Conservation (phyloP, 2,113 vertebrate species). For the Alectura lathami region DNA sequence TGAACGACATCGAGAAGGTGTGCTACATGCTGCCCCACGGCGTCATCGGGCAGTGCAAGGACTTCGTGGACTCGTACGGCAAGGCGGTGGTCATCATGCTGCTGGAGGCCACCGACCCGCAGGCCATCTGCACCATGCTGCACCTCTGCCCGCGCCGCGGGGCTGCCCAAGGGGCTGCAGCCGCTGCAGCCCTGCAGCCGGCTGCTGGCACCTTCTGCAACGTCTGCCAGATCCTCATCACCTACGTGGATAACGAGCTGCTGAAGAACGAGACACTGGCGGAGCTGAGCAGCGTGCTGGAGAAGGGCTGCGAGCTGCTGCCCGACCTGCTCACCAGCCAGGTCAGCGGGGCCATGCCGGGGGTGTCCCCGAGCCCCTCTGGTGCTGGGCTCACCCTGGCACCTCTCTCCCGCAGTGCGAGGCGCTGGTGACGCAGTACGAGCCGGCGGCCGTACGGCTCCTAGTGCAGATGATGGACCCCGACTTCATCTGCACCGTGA, state of each 20-base stretch:
- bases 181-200: neutral
- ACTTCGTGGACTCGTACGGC: slow-evolving; percentile 86
- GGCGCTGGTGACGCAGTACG: slow-evolving; percentile 81
- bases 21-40: slow-evolving; percentile 82
- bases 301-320: slow-evolving; percentile 87
- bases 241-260: slow-evolving; percentile 83
- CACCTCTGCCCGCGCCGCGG: slow-evolving; percentile 73
- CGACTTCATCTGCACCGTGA: slow-evolving; percentile 85
- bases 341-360: neutral
- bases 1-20: slow-evolving; percentile 80
- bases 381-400: fast-evolving
- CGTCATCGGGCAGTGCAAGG: slow-evolving; percentile 79
- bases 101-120: slow-evolving; percentile 81
- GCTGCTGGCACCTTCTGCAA: slow-evolving; percentile 80
- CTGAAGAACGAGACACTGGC: slow-evolving; percentile 87
- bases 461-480: slow-evolving; percentile 86
- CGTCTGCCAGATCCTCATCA: slow-evolving; percentile 85
- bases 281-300: slow-evolving; percentile 83
- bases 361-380: fast-evolving
- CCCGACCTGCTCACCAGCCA: slow-evolving; percentile 62
- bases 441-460: slow-evolving; percentile 80
- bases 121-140: slow-evolving; percentile 79
- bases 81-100: slow-evolving; percentile 85
- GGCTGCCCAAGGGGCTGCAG: neutral
- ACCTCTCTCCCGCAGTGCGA: neutral